Base-by-base conservation (phyloP, 2,888 invertebrate species). In the Tetheella fluctuosa region DNA sequence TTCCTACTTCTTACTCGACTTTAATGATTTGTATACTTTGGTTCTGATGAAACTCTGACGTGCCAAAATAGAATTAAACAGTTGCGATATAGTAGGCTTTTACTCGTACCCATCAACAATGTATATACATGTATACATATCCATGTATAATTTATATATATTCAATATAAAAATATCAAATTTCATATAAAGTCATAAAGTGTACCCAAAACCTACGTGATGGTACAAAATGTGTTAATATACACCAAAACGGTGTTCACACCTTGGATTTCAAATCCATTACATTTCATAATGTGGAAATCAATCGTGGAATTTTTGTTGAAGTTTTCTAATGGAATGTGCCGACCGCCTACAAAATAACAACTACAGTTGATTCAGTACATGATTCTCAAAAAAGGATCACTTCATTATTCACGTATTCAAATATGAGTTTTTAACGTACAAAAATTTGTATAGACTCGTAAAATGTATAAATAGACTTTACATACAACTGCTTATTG, bases 131-230 rank as follows among this genome's bases (percentile, higher is more conserved):
- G 91, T 92, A 91, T 91, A 93, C 91, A 91, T 92, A 91, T 89
- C 85, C 91, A 91, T 92, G 92, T 92, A 92, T 91, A 92, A 91
- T 92, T 91, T 92, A 92, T 92, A 92, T 92, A 92, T 92, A 91
- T 91, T 91, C 88, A 91, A 91, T 92, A 92, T 89, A 93, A 93
- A 93, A 93, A 93, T 92, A 92, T 92, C 85, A 91, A 92, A 91
- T 92, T 93, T 93, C 85, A 92, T 93, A 92, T 92, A 93, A 93
- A 93, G 92, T 91, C 91, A 91, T 91, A 93, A 93, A 93, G 91
- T 92, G 93, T 93, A 93, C 93, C 93, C 93, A 93, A 93, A 93
- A 92, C 91, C 92, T 93, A 93, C 92, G 89, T 90, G 90, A 88
- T 91, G 92, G 92, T 92, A 91, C 91, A 90, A 91, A 90, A 91